Conservation (phyloP, 2,888 invertebrate genomes). For the Norana najaformis region DNA sequence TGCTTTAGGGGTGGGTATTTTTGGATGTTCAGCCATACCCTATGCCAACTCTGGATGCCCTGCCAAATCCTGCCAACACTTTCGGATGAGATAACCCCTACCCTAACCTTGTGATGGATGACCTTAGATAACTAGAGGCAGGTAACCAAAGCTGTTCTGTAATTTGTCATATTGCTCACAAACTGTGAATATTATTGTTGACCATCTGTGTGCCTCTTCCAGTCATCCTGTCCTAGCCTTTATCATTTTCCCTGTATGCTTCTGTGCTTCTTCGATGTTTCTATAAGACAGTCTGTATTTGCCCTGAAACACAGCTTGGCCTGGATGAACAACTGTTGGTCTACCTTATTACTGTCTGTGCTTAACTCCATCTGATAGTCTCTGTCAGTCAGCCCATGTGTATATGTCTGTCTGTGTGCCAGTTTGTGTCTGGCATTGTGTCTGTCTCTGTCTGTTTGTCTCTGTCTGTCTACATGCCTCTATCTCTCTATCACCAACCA, state of each 20-base stretch:
- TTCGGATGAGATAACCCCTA: background rate
- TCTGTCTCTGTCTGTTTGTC: background rate
- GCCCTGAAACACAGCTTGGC: background rate
- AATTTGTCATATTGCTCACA: constrained; percentile 13
- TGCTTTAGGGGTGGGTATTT: background rate
- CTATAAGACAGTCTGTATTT: background rate
- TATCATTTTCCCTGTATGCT: background rate
- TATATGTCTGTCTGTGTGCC: background rate
- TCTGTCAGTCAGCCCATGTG: background rate
- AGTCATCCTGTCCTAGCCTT: background rate
- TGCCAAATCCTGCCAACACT: background rate
- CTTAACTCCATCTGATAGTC: constrained; percentile 3
- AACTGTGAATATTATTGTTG: constrained; percentile 1
- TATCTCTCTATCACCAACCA: background rate
- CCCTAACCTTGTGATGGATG: background rate
- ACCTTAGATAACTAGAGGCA: background rate
- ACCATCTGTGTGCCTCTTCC: background rate
- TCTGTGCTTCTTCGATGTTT: background rate
- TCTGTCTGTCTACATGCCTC: background rate
- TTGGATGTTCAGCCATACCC: background rate
- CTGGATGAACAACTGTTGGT: background rate
- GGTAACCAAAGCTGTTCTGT: background rate
- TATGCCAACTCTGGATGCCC: constrained; percentile 5
- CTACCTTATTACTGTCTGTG: background rate
- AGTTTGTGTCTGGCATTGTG: background rate